phyloP scores from a whole-genome alignment of 2,888 invertebrate species.

The Drosophila longiperda region DNA sequence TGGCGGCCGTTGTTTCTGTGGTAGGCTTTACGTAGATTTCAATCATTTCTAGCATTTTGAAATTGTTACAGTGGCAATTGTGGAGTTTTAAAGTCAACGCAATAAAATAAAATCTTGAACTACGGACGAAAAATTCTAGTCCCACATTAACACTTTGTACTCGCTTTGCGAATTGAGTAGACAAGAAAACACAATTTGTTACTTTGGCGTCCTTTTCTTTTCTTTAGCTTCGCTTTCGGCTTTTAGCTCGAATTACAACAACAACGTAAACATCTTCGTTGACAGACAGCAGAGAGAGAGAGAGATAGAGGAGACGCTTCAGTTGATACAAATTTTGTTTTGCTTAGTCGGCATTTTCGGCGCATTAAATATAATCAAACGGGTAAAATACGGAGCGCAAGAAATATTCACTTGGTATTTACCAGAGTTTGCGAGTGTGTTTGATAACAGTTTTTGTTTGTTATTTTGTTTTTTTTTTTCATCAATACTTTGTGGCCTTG shows the following conservation, averaged over 20 bases:
- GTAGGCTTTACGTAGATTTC: conserved; percentile 66
- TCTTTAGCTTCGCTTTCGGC: conserved; percentile 4
- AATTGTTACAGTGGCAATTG: background rate
- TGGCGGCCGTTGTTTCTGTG: background rate
- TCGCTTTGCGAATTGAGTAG: background rate
- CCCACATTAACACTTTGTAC: background rate
- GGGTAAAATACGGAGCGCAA: background rate
- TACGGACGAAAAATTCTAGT: background rate
- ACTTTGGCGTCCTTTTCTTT: conserved; percentile 24
- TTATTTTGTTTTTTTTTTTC: background rate
- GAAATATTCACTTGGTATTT: background rate
- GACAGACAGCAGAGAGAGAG: conserved; percentile 6
- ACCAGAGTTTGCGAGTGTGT: background rate
- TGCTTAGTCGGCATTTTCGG: conserved; percentile 28
- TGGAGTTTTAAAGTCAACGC: background rate
- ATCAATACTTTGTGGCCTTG: conserved; percentile 12
- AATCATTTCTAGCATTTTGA: conserved; percentile 67
- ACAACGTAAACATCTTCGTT: conserved; percentile 11
- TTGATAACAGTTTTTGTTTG: conserved; percentile 18
- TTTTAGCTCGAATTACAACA: conserved; percentile 1
- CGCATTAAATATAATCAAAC: conserved; percentile 15
- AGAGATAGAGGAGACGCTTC: background rate
- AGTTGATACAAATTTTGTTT: conserved; percentile 7
- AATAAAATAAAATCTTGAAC: background rate
- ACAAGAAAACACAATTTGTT: background rate